Base-by-base conservation (phyloP, 2,797 vertebrate species). In the Catamblyrhynchus diadema region DNA sequence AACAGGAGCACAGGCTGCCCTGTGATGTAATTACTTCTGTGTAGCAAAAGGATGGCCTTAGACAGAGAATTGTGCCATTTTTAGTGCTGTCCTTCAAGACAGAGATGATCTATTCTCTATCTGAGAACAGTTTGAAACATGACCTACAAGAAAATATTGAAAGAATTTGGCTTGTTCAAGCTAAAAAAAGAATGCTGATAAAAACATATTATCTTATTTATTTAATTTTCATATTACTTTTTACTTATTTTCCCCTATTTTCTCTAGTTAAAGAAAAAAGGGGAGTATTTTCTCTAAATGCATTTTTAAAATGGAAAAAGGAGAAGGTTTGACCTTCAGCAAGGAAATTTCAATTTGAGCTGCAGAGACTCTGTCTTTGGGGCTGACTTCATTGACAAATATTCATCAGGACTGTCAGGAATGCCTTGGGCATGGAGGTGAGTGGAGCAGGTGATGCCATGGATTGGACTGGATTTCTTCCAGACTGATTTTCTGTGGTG, bases 181-280 rank as follows among this genome's bases (percentile, higher is more conserved):
- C 6, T 47, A 66, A 42, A 77, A 25, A 48, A 66, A 23, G 22
- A 51, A 45, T 9, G 10, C 4, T 18, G 11, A 71, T 62, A 25
- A 66, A 12, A 62, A 28, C 13, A 19, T 14, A 21, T 0, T 17
- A 1, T 73, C 9, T 56, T 69, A 16, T 22, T 73, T 61, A 61
- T 71, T 89, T 69, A 44, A n/a, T 79, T 62, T 61, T 28, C 7
- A 20, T 35, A 3, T 35, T 56, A 44, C 2, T 56, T 90, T 69
- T 39, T 14, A 30, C 14, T 27, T 57, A 30, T 11, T 45, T 7
- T 0, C 0, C 3, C 5, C 3, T 2, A 5, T 47, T 82, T 90
- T 53, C 14, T 56, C 14, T 59, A 4, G 13, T 47, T 50, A 48
- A 77, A 59, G 3, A 13, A 60, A 64, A 90, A 39, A 33, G 3